phyloP scores from a whole-genome alignment of 2,113 vertebrate species.

The Nestor notabilis region DNA sequence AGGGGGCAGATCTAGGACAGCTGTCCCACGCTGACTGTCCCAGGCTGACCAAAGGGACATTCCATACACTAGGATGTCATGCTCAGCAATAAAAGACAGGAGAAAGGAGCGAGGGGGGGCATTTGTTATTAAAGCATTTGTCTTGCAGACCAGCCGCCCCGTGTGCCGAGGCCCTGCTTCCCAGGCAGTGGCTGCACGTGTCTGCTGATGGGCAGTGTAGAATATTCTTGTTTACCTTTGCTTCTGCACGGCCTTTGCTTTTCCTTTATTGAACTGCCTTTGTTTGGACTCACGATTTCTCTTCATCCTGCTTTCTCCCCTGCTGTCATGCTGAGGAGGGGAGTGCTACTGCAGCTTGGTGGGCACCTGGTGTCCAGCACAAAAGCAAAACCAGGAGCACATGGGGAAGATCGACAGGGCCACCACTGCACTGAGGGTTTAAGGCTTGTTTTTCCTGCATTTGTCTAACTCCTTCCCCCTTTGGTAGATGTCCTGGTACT shows the following conservation, averaged over 20 bases:
- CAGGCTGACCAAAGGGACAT: not conserved
- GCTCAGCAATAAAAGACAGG: not conserved
- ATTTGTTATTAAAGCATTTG: fast-evolving
- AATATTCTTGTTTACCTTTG: not conserved
- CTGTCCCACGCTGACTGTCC: not conserved
- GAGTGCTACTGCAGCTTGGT: fast-evolving
- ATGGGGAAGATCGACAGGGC: not conserved
- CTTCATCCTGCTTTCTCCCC: not conserved
- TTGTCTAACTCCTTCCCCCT: not conserved
- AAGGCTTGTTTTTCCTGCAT: not conserved
- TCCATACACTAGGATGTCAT: fast-evolving
- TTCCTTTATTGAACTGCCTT: not conserved
- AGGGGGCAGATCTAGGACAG: too few relatives aligned
- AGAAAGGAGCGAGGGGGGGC: not conserved
- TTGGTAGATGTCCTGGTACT: not conserved
- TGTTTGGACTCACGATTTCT: fast-evolving
- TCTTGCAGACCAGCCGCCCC: fast-evolving
- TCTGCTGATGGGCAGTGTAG: not conserved
- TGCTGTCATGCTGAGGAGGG: too few relatives aligned
- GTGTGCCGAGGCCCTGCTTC: not conserved
- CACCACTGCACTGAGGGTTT: not conserved
- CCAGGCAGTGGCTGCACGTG: not conserved
- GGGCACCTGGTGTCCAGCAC: fast-evolving
- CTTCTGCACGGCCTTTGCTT: not conserved
- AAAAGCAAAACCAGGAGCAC: not conserved